Percentiles rank a stretch among this genome's conserved stretches.
These are phyloP conservation scores for Fabriciana adippe DNA, from an alignment of 2,888 invertebrate species.

Conservation along the genomic window DNA sequence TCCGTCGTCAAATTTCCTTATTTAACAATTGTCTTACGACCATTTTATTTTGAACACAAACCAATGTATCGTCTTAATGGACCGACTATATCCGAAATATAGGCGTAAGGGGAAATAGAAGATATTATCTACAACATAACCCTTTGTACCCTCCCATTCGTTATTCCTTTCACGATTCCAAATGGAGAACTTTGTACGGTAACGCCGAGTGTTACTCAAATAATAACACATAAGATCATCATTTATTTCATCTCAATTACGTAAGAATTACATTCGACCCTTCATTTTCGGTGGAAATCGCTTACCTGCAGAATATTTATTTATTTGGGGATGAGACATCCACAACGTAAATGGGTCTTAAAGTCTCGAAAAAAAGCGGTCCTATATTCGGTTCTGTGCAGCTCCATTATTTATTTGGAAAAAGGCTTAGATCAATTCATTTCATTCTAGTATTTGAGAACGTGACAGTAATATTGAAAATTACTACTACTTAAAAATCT, in stretches of 20 bases:
- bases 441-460: neutral
- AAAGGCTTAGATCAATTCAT: constrained; percentile 41
- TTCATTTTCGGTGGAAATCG: constrained; percentile 63
- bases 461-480: neutral
- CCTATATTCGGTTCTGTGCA: constrained; percentile 63
- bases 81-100: constrained; percentile 32
- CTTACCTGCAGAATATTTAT: constrained; percentile 62
- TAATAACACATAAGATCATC: constrained; percentile 59
- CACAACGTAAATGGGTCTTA: constrained; percentile 70
- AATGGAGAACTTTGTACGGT: constrained; percentile 45
- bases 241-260: constrained; percentile 55
- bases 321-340: constrained; percentile 72
- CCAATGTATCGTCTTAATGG: constrained; percentile 15
- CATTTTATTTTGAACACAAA: neutral
- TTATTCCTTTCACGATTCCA: constrained; percentile 48
- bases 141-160: constrained; percentile 44
- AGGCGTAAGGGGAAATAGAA: constrained; percentile 38
- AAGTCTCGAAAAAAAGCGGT: constrained; percentile 67
- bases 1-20: neutral
- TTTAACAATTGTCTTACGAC: neutral
- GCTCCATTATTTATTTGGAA: constrained; percentile 54
- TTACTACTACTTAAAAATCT: neutral
- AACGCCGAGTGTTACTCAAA: constrained; percentile 55
- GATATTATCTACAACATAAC: constrained; percentile 42
- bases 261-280: constrained; percentile 50